These are phyloP conservation scores for Sussaba pulchella DNA, from an alignment of 2,888 invertebrate species.

Conservation along the genomic window DNA sequence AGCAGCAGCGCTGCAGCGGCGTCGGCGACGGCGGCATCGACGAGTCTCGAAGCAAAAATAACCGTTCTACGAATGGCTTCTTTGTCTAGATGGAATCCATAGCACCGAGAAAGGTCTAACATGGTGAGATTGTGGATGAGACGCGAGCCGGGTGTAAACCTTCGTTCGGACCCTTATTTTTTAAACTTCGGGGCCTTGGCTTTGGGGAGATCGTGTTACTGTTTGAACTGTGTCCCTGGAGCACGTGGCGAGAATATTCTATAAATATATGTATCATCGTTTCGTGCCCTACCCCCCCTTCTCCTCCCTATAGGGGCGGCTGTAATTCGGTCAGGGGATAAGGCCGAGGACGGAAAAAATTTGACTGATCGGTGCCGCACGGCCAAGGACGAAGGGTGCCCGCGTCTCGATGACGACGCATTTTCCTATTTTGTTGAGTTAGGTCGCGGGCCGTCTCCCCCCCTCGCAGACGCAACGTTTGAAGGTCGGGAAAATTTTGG, in stretches of 20 bases:
- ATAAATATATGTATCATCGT: slow-evolving; percentile 35
- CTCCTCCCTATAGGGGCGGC: background rate
- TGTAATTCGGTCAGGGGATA: slow-evolving; percentile 31
- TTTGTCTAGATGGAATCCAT: slow-evolving; percentile 47
- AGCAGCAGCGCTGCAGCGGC: background rate
- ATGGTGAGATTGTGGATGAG: background rate
- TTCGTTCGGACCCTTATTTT: slow-evolving; percentile 8
- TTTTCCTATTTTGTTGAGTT: slow-evolving; percentile 45
- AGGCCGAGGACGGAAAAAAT: slow-evolving; percentile 32
- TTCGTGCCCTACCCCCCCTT: background rate
- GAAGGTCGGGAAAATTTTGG: too few relatives aligned
- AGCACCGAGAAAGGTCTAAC: background rate
- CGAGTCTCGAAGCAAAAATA: slow-evolving; percentile 69
- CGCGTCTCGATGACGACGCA: slow-evolving; percentile 52
- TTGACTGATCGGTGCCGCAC: slow-evolving; percentile 50
- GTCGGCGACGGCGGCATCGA: background rate
- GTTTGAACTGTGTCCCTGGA: slow-evolving; percentile 9
- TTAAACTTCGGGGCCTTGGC: background rate
- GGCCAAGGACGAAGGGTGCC: slow-evolving; percentile 19
- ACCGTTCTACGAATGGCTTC: slow-evolving; percentile 66
- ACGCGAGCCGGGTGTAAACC: background rate
- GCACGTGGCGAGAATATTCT: slow-evolving; percentile 48
- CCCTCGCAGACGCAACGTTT: background rate
- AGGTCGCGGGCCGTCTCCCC: slow-evolving; percentile 46
- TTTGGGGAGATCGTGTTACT: slow-evolving; percentile 22